phyloP scores from a whole-genome alignment of 2,113 vertebrate genomes.

The Sylvilagus bachmani region DNA sequence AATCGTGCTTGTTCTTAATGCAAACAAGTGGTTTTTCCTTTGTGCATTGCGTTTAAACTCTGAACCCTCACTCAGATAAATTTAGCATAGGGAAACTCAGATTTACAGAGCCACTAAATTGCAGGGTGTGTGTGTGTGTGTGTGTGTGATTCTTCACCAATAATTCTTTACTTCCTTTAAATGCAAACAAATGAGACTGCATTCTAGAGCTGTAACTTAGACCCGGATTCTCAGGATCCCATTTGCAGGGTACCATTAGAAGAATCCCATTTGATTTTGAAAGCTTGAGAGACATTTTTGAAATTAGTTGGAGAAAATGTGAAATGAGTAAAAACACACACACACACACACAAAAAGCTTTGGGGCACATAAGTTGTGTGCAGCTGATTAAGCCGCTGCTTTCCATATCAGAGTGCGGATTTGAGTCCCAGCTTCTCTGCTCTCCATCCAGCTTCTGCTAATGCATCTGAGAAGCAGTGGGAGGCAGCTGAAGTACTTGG shows the following conservation, averaged over 20 bases:
- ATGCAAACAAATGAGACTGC: conserved; percentile 50
- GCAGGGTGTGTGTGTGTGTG: conserved; percentile 11
- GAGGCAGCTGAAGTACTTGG: no score
- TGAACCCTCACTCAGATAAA: conserved; percentile 69
- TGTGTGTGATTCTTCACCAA: conserved; percentile 57
- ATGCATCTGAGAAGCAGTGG: no score
- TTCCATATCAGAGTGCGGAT: no score
- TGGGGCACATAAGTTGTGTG: no score
- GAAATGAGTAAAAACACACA: not conserved
- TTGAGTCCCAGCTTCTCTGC: no score
- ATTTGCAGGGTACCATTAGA: conserved; percentile 19
- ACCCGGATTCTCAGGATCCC: not conserved
- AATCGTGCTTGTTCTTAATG: conserved; percentile 7
- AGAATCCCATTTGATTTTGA: conserved; percentile 30
- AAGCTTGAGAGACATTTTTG: conserved; percentile 51
- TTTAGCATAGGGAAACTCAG: conserved; percentile 66
- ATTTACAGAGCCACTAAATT: conserved; percentile 67
- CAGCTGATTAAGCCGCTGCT: no score
- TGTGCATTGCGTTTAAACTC: conserved; percentile 49
- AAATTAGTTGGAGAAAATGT: conserved; percentile 59
- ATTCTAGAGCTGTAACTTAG: conserved; percentile 51
- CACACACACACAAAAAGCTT: no score
- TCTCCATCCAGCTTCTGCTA: no score
- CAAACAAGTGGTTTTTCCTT: conserved; percentile 52
- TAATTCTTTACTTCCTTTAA: conserved; percentile 65